These are phyloP conservation scores for Neomonachus schauinslandi DNA, from an alignment of 2,113 vertebrate genomes.

Conservation along the genomic window DNA sequence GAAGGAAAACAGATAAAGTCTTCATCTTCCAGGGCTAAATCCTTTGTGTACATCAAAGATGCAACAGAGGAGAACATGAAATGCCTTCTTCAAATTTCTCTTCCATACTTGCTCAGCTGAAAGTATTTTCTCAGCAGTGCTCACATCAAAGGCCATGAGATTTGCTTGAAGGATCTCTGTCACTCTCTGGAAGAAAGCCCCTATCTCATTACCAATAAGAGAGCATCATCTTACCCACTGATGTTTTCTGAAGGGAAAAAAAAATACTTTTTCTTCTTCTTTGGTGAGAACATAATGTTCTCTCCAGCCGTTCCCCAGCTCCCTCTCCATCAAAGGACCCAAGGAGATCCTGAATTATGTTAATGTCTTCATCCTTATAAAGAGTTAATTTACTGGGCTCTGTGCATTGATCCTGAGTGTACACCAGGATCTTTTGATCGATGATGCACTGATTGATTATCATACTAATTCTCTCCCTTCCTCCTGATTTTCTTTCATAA, in stretches of 20 bases:
- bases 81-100: slow-evolving; percentile 61
- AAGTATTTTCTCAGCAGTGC: slow-evolving; percentile 55
- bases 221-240: slow-evolving; percentile 41
- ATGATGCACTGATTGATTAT: slow-evolving; percentile 21
- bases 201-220: slow-evolving; percentile 63
- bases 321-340: neutral
- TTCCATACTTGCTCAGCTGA: neutral
- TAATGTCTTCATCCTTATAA: slow-evolving; percentile 10
- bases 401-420: slow-evolving; percentile 3
- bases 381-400: slow-evolving; percentile 50
- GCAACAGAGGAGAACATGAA: slow-evolving; percentile 45
- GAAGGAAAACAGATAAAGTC: slow-evolving; percentile 18
- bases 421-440: slow-evolving; percentile 19
- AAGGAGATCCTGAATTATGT: neutral
- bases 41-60: slow-evolving; percentile 65
- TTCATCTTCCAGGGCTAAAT: slow-evolving; percentile 57
- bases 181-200: slow-evolving; percentile 65
- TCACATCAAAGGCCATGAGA: slow-evolving; percentile 58
- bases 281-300: neutral
- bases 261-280: neutral
- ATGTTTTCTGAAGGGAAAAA: slow-evolving; percentile 55
- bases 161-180: slow-evolving; percentile 60
- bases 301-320: neutral
- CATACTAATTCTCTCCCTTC: neutral
- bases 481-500: neutral